Evolutionary conservation across 2,888 invertebrate genomes (phyloP), one percentile per base, ranked within the genome.

Genomic region (Noctua comes): DNA sequence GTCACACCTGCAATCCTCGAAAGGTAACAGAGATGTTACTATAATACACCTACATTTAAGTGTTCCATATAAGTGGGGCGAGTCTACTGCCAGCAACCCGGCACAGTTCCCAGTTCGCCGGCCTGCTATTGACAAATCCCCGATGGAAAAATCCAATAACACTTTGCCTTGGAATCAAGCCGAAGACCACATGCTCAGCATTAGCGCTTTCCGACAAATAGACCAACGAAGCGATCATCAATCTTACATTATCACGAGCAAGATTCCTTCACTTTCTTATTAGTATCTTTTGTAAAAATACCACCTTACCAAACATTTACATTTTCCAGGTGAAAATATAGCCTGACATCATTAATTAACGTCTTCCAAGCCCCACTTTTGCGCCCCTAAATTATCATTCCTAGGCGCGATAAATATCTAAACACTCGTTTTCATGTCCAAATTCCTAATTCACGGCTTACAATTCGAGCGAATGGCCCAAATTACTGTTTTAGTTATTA

Each of bases 381-480:
- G 27, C 54, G 64, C 40, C 46, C 73, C 79, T 51, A 74, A 81
- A 76, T 68, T 70, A 78, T 64, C 65, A 77, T 84, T 84, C 62
- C 70, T 70, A 73, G 46, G 36, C 48, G 40, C 75, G 88, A 88
- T 88, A 80, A 82, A 81, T 77, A 87, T 88, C 86, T 87, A 68
- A 86, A 73, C 72, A 77, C 48, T 68, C 54, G 68, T 71, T 76
- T 86, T 86, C 76, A 75, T 79, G 79, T 66, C 68, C 27, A 65
- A 82, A 82, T 82, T 83, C 72, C 65, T 43, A 31, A 80, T 82
- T 82, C 78, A 46, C 27, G 46, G 62, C 76, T 72, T 79, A 72
- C 72, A 79, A 83, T 83, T 82, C 40, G 64, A 79, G 68, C n/a
- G 80, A 80, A 72, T 71, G 80, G 68, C 66, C 82, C 51, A 73